phyloP scores from a whole-genome alignment of 2,888 invertebrate genomes.

The Xanthorhoe designata region DNA sequence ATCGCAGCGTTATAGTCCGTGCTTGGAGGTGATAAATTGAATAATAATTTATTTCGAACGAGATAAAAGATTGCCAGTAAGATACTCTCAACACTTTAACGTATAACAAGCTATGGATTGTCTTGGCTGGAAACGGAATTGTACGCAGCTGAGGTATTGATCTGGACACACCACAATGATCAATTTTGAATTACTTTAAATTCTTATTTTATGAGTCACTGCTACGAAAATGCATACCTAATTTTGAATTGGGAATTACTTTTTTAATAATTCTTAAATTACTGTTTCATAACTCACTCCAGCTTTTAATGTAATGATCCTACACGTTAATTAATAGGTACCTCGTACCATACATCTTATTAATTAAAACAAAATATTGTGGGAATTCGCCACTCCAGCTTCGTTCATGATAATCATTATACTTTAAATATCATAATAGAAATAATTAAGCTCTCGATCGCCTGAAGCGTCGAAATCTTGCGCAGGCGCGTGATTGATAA shows the following conservation, averaged over 20 bases:
- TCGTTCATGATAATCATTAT: slow-evolving; percentile 74
- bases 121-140: slow-evolving; percentile 23
- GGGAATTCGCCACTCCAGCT: slow-evolving; percentile 73
- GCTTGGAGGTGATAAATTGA: slow-evolving; percentile 78
- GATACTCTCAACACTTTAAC: slow-evolving; percentile 70
- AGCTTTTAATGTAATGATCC: neutral
- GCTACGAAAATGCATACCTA: too few species aligned
- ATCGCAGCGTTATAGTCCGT: slow-evolving; percentile 77
- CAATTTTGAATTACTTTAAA: too few species aligned
- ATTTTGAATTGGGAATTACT: neutral
- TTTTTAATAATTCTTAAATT: too few species aligned
- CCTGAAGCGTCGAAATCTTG: slow-evolving; percentile 76
- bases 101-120: slow-evolving; percentile 34
- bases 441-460: slow-evolving; percentile 82
- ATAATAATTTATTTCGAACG: slow-evolving; percentile 79
- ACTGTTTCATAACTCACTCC: neutral
- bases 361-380: slow-evolving; percentile 47
- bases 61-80: slow-evolving; percentile 72
- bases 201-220: too few species aligned
- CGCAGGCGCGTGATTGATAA: slow-evolving; percentile 83
- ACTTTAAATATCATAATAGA: slow-evolving; percentile 84
- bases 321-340: too few species aligned
- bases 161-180: neutral
- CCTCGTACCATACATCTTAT: neutral
- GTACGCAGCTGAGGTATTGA: slow-evolving; percentile 5